These are phyloP conservation scores for Ctenosaura bakeri DNA, from an alignment of 2,797 vertebrate species.

Conservation along the genomic window DNA sequence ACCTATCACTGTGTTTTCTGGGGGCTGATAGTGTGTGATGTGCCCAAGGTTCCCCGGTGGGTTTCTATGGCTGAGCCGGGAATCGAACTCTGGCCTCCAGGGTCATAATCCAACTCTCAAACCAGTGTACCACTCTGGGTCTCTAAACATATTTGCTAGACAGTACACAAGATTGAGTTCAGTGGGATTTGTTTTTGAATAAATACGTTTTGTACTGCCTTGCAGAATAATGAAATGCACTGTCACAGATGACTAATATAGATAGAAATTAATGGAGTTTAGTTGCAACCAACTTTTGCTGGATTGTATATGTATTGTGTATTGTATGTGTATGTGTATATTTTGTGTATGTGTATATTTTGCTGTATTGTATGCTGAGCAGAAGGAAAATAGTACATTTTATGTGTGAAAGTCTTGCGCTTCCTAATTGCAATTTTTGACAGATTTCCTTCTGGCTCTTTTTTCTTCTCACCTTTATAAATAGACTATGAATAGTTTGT, in stretches of 20 bases:
- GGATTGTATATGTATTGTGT: too few species aligned
- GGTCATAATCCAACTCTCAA: too few species aligned
- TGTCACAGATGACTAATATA: neutral
- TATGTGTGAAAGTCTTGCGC: constrained; percentile 48
- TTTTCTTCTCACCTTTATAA: constrained; percentile 62
- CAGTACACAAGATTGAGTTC: neutral
- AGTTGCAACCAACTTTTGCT: neutral
- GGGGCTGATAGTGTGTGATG: too few species aligned
- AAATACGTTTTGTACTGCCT: neutral
- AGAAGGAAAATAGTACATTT: too few species aligned
- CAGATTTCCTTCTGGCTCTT: constrained; percentile 70
- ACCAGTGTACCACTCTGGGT: too few species aligned
- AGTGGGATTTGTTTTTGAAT: neutral
- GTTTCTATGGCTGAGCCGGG: too few species aligned
- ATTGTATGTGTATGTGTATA: too few species aligned
- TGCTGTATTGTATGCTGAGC: too few species aligned
- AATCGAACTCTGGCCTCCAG: too few species aligned
- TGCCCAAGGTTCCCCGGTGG: too few species aligned
- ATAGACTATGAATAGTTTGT: constrained; percentile 61
- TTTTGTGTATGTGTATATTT: too few species aligned
- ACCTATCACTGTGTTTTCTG: too few species aligned
- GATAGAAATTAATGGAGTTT: neutral
- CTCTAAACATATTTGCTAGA: neutral
- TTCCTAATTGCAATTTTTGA: constrained; percentile 68
- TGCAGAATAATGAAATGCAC: neutral